Conservation (phyloP, 2,888 invertebrate species). For the Serrognathus titanus region DNA sequence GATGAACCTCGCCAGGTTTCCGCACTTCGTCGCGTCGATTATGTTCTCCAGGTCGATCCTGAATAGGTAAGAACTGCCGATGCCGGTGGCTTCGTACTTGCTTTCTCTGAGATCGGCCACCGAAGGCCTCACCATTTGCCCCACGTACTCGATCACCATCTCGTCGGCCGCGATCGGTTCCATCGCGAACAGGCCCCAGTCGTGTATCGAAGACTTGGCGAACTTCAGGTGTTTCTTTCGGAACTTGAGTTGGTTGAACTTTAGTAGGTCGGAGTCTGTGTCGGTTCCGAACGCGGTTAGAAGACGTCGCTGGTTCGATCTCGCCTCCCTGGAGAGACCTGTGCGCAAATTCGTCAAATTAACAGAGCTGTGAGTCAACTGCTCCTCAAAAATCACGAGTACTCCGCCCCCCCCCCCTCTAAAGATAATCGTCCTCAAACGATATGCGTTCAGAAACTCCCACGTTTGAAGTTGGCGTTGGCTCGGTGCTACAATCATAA, state of each 20-base stretch:
- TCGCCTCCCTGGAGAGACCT: slow-evolving; percentile 80
- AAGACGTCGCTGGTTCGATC: slow-evolving; percentile 89
- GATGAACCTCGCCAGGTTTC: slow-evolving; percentile 96
- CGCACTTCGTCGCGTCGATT: slow-evolving; percentile 98
- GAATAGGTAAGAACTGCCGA: slow-evolving; percentile 97
- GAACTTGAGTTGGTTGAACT: slow-evolving; percentile 98
- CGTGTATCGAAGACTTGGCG: slow-evolving; percentile 96
- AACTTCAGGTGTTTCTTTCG: slow-evolving; percentile 97
- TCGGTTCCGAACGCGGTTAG: slow-evolving; percentile 90
- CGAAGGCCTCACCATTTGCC: slow-evolving; percentile 88
- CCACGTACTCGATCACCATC: slow-evolving; percentile 99
- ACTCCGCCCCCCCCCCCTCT: too few relatives aligned
- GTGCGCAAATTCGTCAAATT: slow-evolving; percentile 3
- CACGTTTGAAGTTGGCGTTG: too few relatives aligned
- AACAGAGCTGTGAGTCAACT: too few relatives aligned
- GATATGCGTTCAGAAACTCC: too few relatives aligned
- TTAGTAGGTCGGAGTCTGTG: slow-evolving; percentile 87
- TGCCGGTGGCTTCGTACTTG: slow-evolving; percentile 94
- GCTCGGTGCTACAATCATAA: too few relatives aligned
- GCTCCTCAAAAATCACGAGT: too few relatives aligned
- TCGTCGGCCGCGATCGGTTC: slow-evolving; percentile 99
- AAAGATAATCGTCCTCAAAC: too few relatives aligned
- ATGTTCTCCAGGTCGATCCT: slow-evolving; percentile 96
- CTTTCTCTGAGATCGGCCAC: slow-evolving; percentile 94
- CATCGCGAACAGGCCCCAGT: slow-evolving; percentile 98